Percentiles rank a stretch among this genome's conserved stretches.
phyloP scores from a whole-genome alignment of 2,113 vertebrate species.

The Forbesichthys agassizii region DNA sequence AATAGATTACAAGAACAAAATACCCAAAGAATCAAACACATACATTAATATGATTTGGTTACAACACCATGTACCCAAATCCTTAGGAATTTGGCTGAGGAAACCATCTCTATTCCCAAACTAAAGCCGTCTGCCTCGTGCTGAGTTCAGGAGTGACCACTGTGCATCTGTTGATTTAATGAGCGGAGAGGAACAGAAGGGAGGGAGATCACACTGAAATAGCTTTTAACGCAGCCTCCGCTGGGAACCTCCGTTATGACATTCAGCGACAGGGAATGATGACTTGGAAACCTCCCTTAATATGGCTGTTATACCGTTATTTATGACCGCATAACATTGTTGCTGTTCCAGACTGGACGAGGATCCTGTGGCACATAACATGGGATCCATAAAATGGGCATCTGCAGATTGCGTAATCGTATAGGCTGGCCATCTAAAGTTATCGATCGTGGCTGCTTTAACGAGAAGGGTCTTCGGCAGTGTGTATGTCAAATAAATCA shows the following conservation, averaged over 20 bases:
- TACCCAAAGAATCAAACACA: not conserved
- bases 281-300: constrained; percentile 5
- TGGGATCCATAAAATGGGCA: not conserved
- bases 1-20: not conserved
- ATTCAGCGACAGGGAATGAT: constrained; percentile 3
- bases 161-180: constrained; percentile 6
- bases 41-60: not conserved
- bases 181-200: not conserved
- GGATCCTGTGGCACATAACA: not conserved
- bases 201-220: not conserved
- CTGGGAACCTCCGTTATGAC: constrained; percentile 1
- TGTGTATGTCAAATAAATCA: constrained; percentile 7
- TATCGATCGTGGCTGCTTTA: not conserved
- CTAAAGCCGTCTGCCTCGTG: no score
- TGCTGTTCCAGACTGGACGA: not conserved
- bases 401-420: not conserved
- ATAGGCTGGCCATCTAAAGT: not conserved
- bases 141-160: not conserved
- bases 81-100: not conserved
- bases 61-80: not conserved
- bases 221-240: not conserved
- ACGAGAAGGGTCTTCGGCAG: constrained; percentile 3
- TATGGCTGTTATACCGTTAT: not conserved
- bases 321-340: not conserved
- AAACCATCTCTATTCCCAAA: no score